Conservation (phyloP, 2,113 vertebrate species). For the Telmatochromis sp. region DNA sequence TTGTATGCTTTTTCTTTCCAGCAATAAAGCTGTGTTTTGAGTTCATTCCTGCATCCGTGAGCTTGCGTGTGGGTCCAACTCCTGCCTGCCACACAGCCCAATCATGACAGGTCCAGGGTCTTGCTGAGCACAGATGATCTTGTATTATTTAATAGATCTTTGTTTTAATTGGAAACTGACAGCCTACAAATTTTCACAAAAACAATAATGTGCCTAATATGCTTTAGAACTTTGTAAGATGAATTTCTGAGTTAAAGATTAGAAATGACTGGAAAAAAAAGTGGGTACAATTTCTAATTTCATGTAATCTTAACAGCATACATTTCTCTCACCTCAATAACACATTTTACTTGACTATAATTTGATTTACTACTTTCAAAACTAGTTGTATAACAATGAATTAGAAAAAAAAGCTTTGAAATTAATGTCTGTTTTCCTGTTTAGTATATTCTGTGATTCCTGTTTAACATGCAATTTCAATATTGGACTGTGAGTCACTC, state of each 20-base stretch:
- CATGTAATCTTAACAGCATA: not conserved
- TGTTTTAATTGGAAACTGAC: not conserved
- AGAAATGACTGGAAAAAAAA: not conserved
- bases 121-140: not conserved
- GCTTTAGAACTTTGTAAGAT: not conserved
- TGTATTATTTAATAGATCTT: not conserved
- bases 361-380: not conserved
- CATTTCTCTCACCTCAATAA: not conserved
- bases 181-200: not conserved
- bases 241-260: not conserved
- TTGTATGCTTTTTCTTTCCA: too few species aligned
- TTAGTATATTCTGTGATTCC: not conserved
- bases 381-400: not conserved
- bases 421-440: not conserved
- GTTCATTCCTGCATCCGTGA: accelerated
- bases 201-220: not conserved
- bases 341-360: not conserved
- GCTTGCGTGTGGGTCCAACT: not conserved
- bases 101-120: not conserved
- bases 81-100: not conserved
- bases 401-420: not conserved
- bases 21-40: too few species aligned
- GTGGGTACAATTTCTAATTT: not conserved
- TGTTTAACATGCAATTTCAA: not conserved
- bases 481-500: not conserved